phyloP scores from a whole-genome alignment of 1,140 invertebrate genomes.

The Cydia strobilella region DNA sequence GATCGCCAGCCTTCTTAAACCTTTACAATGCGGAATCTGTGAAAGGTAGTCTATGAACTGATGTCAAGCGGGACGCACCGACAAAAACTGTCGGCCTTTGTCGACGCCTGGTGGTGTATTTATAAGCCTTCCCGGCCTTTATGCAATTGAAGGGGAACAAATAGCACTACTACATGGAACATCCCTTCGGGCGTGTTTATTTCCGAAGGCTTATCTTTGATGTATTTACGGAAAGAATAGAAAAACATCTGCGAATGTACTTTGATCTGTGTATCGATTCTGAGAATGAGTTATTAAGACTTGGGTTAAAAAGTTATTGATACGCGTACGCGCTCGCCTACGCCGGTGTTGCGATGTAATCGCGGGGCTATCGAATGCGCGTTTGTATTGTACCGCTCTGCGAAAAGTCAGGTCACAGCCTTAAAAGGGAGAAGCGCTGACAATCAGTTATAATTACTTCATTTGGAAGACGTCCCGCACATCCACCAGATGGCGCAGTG shows the following conservation, averaged over 20 bases:
- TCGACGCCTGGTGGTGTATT: constrained; percentile 9
- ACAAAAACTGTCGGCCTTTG: constrained; percentile 27
- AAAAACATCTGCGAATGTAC: neutral
- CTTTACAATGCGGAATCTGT: neutral
- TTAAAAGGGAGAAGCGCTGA: too few species aligned
- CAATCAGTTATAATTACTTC: too few species aligned
- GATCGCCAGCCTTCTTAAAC: neutral
- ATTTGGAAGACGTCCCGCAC: too few species aligned
- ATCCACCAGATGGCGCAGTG: too few species aligned
- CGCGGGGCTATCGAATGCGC: too few species aligned
- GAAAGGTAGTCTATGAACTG: neutral
- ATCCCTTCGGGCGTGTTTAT: constrained; percentile 12
- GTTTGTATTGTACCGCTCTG: too few species aligned
- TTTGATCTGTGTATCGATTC: neutral
- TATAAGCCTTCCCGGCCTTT: constrained; percentile 13
- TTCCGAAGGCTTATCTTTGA: neutral
- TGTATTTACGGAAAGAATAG: neutral
- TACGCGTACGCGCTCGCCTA: too few species aligned
- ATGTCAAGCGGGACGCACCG: constrained; percentile 8
- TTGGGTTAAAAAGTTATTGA: too few species aligned
- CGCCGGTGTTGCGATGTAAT: too few species aligned
- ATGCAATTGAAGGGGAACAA: constrained; percentile 15
- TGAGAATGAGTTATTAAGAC: too few species aligned
- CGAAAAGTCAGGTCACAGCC: too few species aligned
- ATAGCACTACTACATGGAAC: constrained; percentile 5